A percentile compares a stretch with the other conserved stretches of the same genome.
These are phyloP conservation scores for Lethrus apterus DNA, from an alignment of 1,140 invertebrate genomes.

Conservation along the genomic window DNA sequence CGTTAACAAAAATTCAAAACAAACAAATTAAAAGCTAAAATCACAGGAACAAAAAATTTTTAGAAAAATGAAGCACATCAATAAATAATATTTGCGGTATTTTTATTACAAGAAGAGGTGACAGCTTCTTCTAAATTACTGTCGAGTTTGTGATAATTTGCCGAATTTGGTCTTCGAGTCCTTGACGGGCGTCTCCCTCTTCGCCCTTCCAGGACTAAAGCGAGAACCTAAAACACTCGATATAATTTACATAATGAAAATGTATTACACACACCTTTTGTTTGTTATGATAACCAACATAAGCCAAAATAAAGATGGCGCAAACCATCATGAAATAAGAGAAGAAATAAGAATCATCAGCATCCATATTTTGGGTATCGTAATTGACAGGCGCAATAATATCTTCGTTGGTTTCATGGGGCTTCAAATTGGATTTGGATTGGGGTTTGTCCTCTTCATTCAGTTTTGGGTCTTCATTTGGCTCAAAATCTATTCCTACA, in stretches of 20 bases:
- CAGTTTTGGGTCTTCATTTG: neutral
- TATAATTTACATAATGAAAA: neutral
- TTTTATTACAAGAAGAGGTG: constrained; percentile 44
- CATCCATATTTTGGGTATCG: constrained; percentile 16
- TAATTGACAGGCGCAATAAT: neutral
- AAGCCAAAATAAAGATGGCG: constrained; percentile 50
- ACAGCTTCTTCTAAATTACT: constrained; percentile 57
- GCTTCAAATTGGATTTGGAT: neutral
- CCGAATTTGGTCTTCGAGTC: constrained; percentile 48
- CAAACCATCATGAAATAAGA: constrained; percentile 55
- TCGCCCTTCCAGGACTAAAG: constrained; percentile 51
- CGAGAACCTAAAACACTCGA: constrained; percentile 45
- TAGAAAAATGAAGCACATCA: too few species aligned
- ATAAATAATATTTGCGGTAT: constrained; percentile 38
- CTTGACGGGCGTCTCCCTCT: constrained; percentile 41
- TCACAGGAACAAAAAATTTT: constrained; percentile 4
- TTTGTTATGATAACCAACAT: constrained; percentile 60
- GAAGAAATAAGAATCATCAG: constrained; percentile 53
- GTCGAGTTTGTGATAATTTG: constrained; percentile 54
- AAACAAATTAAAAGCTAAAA: too few species aligned
- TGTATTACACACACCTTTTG: constrained; percentile 52
- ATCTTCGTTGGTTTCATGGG: constrained; percentile 3
- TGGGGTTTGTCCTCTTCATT: too few species aligned
- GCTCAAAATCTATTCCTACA: neutral
- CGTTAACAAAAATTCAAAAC: too few species aligned